Percentiles rank a stretch among this genome's conserved stretches.
phyloP scores from a whole-genome alignment of 2,113 vertebrate species.

The Nettapus auritus region DNA sequence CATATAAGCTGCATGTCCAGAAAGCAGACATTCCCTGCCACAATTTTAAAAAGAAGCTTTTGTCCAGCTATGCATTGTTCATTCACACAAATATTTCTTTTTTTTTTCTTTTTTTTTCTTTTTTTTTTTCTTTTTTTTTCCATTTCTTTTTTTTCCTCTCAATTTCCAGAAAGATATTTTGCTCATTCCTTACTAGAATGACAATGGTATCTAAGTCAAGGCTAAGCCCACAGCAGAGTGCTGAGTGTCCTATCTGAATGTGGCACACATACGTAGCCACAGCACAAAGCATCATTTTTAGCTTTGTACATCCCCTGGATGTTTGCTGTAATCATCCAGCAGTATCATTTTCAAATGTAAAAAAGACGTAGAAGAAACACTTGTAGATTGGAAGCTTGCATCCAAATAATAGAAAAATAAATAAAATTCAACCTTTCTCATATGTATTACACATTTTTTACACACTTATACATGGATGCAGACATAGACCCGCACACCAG shows the following conservation, averaged over 20 bases:
- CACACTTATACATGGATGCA: not conserved
- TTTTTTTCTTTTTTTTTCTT: not conserved
- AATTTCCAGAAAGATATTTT: conserved; percentile 64
- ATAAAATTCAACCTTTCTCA: not conserved
- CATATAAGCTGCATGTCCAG: not conserved
- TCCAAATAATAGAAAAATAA: not conserved
- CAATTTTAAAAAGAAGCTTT: conserved; percentile 52
- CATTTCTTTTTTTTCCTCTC: not conserved
- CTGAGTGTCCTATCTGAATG: conserved; percentile 40
- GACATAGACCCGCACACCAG: not conserved
- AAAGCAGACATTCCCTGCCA: conserved; percentile 35
- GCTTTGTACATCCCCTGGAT: not conserved
- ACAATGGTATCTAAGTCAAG: conserved; percentile 61
- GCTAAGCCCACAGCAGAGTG: conserved; percentile 41
- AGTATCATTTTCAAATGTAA: not conserved
- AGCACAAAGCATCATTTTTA: conserved; percentile 40
- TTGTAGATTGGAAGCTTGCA: conserved; percentile 44
- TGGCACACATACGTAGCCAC: not conserved
- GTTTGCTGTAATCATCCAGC: conserved; percentile 33
- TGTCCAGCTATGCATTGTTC: conserved; percentile 49
- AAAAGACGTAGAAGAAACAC: conserved; percentile 23
- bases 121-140: no score
- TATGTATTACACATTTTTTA: conserved; percentile 12
- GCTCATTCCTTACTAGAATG: conserved; percentile 57
- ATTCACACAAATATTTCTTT: not conserved